Conservation (phyloP, 1,140 invertebrate species). For the Stenopsyche tienmushanensis region DNA sequence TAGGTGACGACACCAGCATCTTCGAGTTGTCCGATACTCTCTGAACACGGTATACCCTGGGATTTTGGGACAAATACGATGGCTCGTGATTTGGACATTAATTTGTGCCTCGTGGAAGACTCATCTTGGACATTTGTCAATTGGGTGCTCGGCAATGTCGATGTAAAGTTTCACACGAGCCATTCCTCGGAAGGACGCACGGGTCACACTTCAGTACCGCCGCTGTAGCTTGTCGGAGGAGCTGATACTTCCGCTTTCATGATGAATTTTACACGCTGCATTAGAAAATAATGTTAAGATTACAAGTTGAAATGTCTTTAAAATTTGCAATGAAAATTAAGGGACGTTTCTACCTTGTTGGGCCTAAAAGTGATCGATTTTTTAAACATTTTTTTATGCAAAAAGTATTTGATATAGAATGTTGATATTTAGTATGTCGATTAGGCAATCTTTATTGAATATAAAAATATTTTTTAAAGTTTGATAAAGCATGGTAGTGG, state of each 20-base stretch:
- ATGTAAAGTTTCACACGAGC: conserved; percentile 46
- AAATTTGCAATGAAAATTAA: too few species aligned
- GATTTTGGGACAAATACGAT: too few species aligned
- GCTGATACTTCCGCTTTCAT: conserved; percentile 45
- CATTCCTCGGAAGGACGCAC: conserved; percentile 49
- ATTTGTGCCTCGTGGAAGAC: not conserved
- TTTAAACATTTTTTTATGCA: too few species aligned
- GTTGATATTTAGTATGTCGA: too few species aligned
- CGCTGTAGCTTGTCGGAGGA: conserved; percentile 45
- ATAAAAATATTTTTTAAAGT: too few species aligned
- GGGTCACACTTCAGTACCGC: conserved; percentile 52
- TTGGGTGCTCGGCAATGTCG: not conserved
- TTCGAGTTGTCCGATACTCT: not conserved
- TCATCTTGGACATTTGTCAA: not conserved
- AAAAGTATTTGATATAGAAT: too few species aligned
- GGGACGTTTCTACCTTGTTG: too few species aligned
- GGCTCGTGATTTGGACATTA: not conserved
- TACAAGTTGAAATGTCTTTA: too few species aligned
- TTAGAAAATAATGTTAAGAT: conserved; percentile 38
- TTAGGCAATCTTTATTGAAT: too few species aligned
- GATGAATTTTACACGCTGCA: conserved; percentile 50
- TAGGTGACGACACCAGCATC: not conserved
- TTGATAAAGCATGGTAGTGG: too few species aligned
- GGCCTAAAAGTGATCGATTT: too few species aligned
- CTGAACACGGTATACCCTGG: not conserved